Base-by-base conservation (phyloP, 37 sponge, comb jelly and placozoan species). In the Aphrocallistes beatrix region DNA sequence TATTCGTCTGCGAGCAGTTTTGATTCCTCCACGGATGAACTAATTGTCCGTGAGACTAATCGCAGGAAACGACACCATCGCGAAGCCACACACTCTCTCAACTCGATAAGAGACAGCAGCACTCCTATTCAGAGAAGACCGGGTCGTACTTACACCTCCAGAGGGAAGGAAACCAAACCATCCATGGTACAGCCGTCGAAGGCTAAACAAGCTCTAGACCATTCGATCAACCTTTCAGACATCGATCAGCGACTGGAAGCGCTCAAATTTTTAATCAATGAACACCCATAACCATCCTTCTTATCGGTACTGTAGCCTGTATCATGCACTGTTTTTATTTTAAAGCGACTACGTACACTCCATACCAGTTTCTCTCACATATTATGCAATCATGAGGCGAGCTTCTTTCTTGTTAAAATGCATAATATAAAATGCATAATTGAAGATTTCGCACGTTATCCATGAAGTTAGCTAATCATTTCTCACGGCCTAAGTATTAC, bases 251-350 rank as follows among this genome's bases (percentile, higher is more conserved):
- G 75, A 60, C 34, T 60, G 75, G 3, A 60, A 13, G 75, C 75
- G n/a, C 75, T 60, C 32, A 60, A 60, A 60, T 60, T 60, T 60
- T 60, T 60, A 60, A 60, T 60, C n/a, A 21, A 60, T 28, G 75
- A 60, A 3, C 75, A 60, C 75, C n/a, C 1, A 60, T 6, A 16
- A 42, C 10, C 45, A 16, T 16, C 6, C 45, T 42, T 16, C 13
- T 42, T 13, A 13, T 42, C 6, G 6, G 13, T 32, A 60, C n/a
- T 60, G n/a, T 13, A 32, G n/a, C 34, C 75, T 60, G 34, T 60
- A 60, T 60, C 75, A 60, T 60, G 75, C 75, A 60, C 75, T 60
- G 75, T 60, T 60, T 60, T 60, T 19, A 60, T 60, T 60, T 60
- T 47, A 47, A 60, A 25, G 21, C 75, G 10, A 30, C 75, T 19